Evolutionary conservation across 2,888 invertebrate species (phyloP).

Genomic region (Odontomyia ornata): DNA sequence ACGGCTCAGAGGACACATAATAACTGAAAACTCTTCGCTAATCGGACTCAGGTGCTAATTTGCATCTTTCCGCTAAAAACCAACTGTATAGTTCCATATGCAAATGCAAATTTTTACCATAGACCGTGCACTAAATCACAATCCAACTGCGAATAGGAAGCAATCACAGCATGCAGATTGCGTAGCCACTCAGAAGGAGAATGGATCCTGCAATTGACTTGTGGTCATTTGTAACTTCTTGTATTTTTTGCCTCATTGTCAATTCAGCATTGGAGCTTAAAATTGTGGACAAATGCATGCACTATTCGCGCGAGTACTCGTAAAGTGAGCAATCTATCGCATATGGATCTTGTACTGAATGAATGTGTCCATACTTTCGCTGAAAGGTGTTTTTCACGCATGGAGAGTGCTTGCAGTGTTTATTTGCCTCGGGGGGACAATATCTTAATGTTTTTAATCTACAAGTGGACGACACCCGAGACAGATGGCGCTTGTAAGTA

Average conservation of each 20-base stretch:
- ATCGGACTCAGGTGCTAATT: too few species aligned
- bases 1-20: too few species aligned
- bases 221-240: slow-evolving; percentile 3
- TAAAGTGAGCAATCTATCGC: too few species aligned
- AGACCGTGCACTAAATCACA: too few species aligned
- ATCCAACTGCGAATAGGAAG: too few species aligned
- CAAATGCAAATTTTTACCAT: too few species aligned
- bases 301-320: not conserved
- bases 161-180: too few species aligned
- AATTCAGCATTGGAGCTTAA: not conserved
- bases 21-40: too few species aligned
- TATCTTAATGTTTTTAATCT: slow-evolving; percentile 33
- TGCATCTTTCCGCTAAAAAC: too few species aligned
- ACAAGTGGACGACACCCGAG: slow-evolving; percentile 11
- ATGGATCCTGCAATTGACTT: slow-evolving; percentile 5
- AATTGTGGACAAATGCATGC: not conserved
- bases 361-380: slow-evolving; percentile 8
- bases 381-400: slow-evolving; percentile 15
- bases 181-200: not conserved
- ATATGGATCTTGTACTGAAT: not conserved
- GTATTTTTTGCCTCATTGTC: not conserved
- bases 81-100: too few species aligned
- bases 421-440: slow-evolving; percentile 4
- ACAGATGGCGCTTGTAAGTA: slow-evolving; percentile 10
- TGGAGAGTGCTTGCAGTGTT: not conserved